Conservation (phyloP, 1,140 invertebrate species). For the Zaprionus inermis region DNA sequence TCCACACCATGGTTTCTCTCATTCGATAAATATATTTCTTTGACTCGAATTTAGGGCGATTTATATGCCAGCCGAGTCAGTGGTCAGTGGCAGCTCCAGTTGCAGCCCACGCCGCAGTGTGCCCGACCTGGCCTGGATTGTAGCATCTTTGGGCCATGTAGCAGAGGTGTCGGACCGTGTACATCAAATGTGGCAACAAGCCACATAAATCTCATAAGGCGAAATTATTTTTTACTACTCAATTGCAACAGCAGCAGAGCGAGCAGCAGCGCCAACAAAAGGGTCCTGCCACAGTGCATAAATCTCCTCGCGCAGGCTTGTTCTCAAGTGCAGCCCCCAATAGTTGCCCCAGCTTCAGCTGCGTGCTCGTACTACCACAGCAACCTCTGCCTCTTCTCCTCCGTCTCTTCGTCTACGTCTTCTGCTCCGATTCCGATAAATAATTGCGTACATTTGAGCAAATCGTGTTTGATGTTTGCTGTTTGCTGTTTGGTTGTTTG, state of each 20-base stretch:
- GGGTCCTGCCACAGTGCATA: conserved; percentile 53
- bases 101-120: conserved; percentile 20
- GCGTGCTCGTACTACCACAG: neutral
- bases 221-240: conserved; percentile 83
- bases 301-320: conserved; percentile 51
- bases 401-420: conserved; percentile 13
- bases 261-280: conserved; percentile 52
- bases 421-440: conserved; percentile 67
- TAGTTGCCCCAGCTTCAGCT: conserved; percentile 7
- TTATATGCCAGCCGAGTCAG: conserved; percentile 62
- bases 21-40: conserved; percentile 17
- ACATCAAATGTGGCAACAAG: conserved; percentile 83
- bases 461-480: conserved; percentile 83
- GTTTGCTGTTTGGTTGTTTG: conserved; percentile 57
- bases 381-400: neutral
- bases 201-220: conserved; percentile 81
- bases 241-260: conserved; percentile 71
- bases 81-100: conserved; percentile 13
- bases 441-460: conserved; percentile 83
- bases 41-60: conserved; percentile 50
- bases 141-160: conserved; percentile 48
- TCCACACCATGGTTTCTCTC: neutral
- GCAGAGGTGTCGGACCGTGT: conserved; percentile 65
- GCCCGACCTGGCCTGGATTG: neutral
- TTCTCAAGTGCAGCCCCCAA: conserved; percentile 58